Evolutionary conservation across 1,140 invertebrate genomes (phyloP).

Genomic region (Cyphomyrmex costatus): DNA sequence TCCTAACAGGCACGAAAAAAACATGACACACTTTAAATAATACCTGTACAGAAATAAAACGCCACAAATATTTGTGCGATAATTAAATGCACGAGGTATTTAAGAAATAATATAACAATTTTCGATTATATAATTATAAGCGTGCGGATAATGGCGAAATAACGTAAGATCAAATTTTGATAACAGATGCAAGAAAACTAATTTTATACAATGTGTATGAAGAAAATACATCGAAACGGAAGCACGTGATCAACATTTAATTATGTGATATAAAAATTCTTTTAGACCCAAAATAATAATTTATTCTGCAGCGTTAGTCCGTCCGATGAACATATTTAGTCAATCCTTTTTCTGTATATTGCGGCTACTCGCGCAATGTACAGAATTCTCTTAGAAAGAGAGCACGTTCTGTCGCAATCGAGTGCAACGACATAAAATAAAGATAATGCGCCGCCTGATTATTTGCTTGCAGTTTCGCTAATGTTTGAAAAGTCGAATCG

Average conservation of each 20-base stretch:
- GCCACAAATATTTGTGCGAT: not conserved
- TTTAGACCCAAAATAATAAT: not conserved
- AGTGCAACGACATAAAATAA: conserved; percentile 37
- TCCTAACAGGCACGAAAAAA: not conserved
- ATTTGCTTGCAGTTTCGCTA: conserved; percentile 4
- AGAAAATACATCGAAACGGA: conserved; percentile 2
- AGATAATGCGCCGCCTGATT: conserved; percentile 35
- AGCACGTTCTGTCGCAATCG: conserved; percentile 45
- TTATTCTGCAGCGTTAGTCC: not conserved
- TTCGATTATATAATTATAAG: conserved; percentile 12
- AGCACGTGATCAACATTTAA: not conserved
- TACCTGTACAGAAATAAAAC: not conserved
- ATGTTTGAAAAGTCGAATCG: not conserved
- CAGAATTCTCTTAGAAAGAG: conserved; percentile 2
- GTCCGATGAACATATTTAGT: not conserved
- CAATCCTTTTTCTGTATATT: not conserved
- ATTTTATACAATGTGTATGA: not conserved
- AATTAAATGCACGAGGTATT: not conserved
- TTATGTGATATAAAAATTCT: too few relatives aligned
- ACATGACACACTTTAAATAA: not conserved
- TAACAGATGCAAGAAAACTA: not conserved
- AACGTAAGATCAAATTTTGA: not conserved
- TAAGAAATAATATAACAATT: not conserved
- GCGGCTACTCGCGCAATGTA: not conserved
- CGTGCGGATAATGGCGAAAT: not conserved